A percentile compares a stretch with the other conserved stretches of the same genome.
Evolutionary conservation across 2,113 vertebrate species (phyloP).

Genomic region (Canis aureus): DNA sequence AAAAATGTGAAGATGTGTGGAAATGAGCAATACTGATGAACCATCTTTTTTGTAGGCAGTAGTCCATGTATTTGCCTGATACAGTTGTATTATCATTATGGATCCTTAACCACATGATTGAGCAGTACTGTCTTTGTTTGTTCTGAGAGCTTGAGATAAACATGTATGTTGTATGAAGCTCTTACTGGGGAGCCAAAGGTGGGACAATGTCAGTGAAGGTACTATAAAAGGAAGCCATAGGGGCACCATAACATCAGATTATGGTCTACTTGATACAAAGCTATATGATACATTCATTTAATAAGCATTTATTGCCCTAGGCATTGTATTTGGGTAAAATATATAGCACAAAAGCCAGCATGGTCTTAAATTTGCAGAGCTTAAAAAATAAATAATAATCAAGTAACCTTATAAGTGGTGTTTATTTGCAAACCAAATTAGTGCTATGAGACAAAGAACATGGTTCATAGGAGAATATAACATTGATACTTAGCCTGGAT

Average conservation of each 20-base stretch:
- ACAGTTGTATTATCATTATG: not conserved
- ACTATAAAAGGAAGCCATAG: not conserved
- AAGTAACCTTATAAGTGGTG: not conserved
- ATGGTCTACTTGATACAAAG: not conserved
- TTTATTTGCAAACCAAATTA: constrained; percentile 8
- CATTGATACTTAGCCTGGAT: not conserved
- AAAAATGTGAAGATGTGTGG: not conserved
- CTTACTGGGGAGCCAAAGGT: not conserved
- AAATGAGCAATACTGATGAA: not conserved
- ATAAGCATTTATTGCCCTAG: not conserved
- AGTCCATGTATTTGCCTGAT: not conserved
- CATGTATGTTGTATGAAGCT: not conserved
- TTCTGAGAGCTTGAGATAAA: not conserved
- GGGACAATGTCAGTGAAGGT: not conserved
- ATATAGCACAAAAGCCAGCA: not conserved
- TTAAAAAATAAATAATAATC: not conserved
- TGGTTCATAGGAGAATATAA: not conserved
- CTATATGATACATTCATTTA: not conserved
- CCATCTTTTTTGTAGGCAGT: not conserved
- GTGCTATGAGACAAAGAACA: not conserved
- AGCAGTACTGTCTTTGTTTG: not conserved
- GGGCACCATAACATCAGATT: not conserved
- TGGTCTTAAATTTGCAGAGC: not conserved
- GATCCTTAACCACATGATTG: not conserved
- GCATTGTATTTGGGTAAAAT: not conserved